Conservation (phyloP, 2,888 invertebrate species). For the Tinea pellionella region DNA sequence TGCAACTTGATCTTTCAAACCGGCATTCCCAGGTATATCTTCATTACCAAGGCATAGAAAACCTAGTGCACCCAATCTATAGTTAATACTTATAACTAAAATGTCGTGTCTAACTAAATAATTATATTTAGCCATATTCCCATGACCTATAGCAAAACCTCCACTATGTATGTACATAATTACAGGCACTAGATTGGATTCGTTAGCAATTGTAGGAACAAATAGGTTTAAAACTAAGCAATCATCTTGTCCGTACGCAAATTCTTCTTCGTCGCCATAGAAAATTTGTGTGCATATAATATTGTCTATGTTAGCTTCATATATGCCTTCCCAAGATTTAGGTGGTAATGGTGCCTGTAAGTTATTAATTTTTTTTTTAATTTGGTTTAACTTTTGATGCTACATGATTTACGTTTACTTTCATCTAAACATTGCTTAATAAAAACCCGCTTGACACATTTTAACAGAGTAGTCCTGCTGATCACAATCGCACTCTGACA, state of each 20-base stretch:
- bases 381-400: not conserved
- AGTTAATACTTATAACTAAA: constrained; percentile 75
- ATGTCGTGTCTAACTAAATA: constrained; percentile 76
- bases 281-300: constrained; percentile 43
- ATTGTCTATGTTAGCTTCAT: constrained; percentile 29
- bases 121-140: constrained; percentile 55
- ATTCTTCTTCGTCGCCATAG: constrained; percentile 28
- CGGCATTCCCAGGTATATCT: constrained; percentile 84
- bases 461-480: no score
- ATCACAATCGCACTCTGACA: no score
- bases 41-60: constrained; percentile 72
- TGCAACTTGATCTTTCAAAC: constrained; percentile 84
- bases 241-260: constrained; percentile 43
- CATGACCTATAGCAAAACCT: constrained; percentile 47
- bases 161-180: constrained; percentile 55
- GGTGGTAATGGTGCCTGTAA: constrained; percentile 51
- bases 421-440: no score
- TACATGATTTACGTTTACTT: no score
- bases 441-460: no score
- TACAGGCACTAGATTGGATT: constrained; percentile 44
- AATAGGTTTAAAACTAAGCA: constrained; percentile 43
- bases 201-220: constrained; percentile 38
- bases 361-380: not conserved
- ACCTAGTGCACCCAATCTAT: constrained; percentile 78
- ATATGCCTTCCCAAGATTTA: constrained; percentile 34